Conservation (phyloP, 53 echinoderm and acorn worm genomes). For the Crossaster papposus region DNA sequence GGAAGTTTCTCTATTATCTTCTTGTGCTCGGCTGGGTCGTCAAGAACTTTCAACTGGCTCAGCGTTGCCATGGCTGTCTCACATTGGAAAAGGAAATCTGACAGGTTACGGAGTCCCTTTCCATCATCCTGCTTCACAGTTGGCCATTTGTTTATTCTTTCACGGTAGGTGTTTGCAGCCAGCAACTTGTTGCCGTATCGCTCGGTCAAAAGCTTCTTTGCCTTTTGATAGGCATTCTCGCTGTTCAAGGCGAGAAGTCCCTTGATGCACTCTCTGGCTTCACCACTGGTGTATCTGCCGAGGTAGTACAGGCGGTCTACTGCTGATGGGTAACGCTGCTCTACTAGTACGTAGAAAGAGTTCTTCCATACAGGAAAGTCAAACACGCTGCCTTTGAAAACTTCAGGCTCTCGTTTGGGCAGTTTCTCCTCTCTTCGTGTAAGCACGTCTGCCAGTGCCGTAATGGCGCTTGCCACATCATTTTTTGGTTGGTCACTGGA, state of each 20-base stretch:
- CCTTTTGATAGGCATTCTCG: slow-evolving; percentile 38
- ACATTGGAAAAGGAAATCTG: slow-evolving; percentile 57
- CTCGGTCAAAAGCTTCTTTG: slow-evolving; percentile 41
- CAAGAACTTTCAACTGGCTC: slow-evolving; percentile 39
- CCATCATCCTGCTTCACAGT: too few species aligned
- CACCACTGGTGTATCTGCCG: slow-evolving; percentile 63
- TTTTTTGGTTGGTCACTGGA: neutral
- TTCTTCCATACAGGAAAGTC: too few species aligned
- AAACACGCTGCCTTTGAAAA: too few species aligned
- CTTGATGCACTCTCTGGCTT: slow-evolving; percentile 61
- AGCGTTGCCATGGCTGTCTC: slow-evolving; percentile 52
- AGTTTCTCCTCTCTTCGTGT: too few species aligned
- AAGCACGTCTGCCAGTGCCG: slow-evolving; percentile 45
- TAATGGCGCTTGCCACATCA: slow-evolving; percentile 32
- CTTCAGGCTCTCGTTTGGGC: too few species aligned
- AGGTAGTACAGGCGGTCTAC: slow-evolving; percentile 64
- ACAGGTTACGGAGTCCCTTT: too few species aligned
- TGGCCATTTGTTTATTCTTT: slow-evolving; percentile 48
- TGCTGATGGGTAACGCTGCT: slow-evolving; percentile 39
- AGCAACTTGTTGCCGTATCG: slow-evolving; percentile 58
- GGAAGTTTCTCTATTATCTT: slow-evolving; percentile 60
- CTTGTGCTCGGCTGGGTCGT: slow-evolving; percentile 48
- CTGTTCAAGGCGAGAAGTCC: slow-evolving; percentile 58
- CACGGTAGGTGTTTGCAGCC: slow-evolving; percentile 48
- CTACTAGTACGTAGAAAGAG: too few species aligned